Conservation (phyloP, 2,888 invertebrate genomes). For the Leptodirus hochenwartii region DNA sequence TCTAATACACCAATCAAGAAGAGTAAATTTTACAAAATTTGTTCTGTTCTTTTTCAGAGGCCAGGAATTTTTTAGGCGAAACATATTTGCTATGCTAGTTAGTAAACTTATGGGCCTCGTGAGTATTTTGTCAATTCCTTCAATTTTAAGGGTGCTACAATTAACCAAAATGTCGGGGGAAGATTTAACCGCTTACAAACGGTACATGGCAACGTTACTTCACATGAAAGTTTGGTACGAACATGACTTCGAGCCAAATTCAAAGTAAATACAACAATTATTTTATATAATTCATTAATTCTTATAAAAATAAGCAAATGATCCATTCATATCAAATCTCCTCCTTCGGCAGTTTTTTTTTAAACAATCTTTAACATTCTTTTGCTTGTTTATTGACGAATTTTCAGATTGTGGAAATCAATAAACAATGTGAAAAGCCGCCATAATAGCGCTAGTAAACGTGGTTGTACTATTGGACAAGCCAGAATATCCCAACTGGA, state of each 20-base stretch:
- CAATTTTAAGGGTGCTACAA: constrained; percentile 50
- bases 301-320: no score
- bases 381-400: constrained; percentile 1
- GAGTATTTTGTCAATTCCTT: constrained; percentile 53
- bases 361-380: no score
- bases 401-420: constrained; percentile 45
- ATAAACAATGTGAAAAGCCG: constrained; percentile 43
- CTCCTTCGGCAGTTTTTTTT: no score
- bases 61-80: constrained; percentile 48
- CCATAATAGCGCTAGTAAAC: constrained; percentile 43
- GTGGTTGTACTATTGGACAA: constrained; percentile 27
- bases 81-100: constrained; percentile 49
- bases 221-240: constrained; percentile 69
- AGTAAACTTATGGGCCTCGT: constrained; percentile 62
- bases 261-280: constrained; percentile 29
- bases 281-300: not conserved
- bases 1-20: no score
- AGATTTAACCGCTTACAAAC: constrained; percentile 43
- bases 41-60: no score
- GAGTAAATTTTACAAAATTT: no score
- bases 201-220: constrained; percentile 62
- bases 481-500: constrained; percentile 61
- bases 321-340: no score
- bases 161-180: constrained; percentile 54
- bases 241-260: constrained; percentile 41